Evolutionary conservation across 2,113 vertebrate species (phyloP), one percentile per base, ranked within the genome.

Genomic region (Cygnus buccinator): DNA sequence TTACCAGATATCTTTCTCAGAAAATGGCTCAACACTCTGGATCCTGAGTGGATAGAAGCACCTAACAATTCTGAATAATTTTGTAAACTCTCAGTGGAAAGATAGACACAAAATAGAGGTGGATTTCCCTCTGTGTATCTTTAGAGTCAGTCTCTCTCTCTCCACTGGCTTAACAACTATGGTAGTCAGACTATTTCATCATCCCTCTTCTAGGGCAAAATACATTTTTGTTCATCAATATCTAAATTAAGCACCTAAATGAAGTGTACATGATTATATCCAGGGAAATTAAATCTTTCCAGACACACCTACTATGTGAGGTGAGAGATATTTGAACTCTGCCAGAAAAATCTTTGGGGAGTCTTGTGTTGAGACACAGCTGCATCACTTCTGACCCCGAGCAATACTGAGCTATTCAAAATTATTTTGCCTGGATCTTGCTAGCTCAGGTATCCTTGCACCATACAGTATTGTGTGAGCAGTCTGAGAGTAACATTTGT

Each of bases 1-100:
- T 90, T 97, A 71, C 39, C 29, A 71, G 80, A 28, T 92, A 78
- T 52, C 80, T 96, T 94, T 92, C 94, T 97, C 93, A 82, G 54
- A 94, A 89, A 58, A 91, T 23, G 33, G 33, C 33, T 86, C 67
- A 94, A 39, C 26, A 18, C 48, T 88, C 67, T 48, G 57, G 43
- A 84, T 89, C 80, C 70, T 57, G 33, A 78, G 70, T 10, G 14
- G 35, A 81, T 89, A 48, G 65, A 87, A 91, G 26, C 76, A 94
- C 72, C 91, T 96, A 89, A 87, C 6, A 31, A 78, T 90, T 94
- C 67, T 80, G 84, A 75, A 95, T 94, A 89, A 89, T 89, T 94
- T 94, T 87, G 52, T 90, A n/a, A 29, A 39, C 17, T 78, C 76
- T 94, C 86, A 52, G 48, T 74, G 84, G 87, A 74, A 74, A 86